Conservation (phyloP, 1,140 invertebrate genomes). For the Listronotus oregonensis region DNA sequence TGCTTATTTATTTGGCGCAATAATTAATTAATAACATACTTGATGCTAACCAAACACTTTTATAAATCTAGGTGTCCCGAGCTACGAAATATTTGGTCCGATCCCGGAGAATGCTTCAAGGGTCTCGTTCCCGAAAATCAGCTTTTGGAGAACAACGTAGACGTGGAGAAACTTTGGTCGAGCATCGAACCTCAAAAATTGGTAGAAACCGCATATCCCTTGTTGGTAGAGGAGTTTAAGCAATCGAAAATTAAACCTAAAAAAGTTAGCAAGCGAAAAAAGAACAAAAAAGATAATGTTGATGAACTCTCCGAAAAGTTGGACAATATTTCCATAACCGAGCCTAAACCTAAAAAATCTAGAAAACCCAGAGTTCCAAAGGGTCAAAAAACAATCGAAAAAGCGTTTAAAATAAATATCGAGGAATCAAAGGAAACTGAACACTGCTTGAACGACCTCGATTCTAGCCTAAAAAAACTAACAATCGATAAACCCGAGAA, state of each 20-base stretch:
- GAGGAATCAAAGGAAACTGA: no score
- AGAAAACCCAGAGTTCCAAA: conserved; percentile 38
- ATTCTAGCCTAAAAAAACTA: conserved; percentile 24
- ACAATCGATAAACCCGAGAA: conserved; percentile 4
- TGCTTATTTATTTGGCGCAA: background rate
- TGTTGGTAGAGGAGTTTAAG: conserved; percentile 66
- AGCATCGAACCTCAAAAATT: conserved; percentile 72
- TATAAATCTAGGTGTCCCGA: conserved; percentile 60
- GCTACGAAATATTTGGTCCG: conserved; percentile 75
- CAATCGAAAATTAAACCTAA: conserved; percentile 60
- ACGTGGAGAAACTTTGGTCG: conserved; percentile 59
- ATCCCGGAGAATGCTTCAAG: conserved; percentile 61
- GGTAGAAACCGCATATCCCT: conserved; percentile 69
- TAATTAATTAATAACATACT: background rate
- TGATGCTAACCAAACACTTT: background rate
- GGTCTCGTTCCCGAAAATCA: conserved; percentile 64
- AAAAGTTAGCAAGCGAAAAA: conserved; percentile 57
- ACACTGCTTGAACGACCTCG: background rate
- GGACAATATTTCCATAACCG: conserved; percentile 41
- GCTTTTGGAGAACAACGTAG: conserved; percentile 52
- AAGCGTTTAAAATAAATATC: background rate
- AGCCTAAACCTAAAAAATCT: conserved; percentile 34
- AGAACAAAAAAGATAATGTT: conserved; percentile 46
- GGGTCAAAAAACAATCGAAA: conserved; percentile 26
- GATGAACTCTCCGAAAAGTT: conserved; percentile 39